These are phyloP conservation scores for Pseudolaguvia tuberculata DNA, from an alignment of 2,113 vertebrate species.

Conservation along the genomic window DNA sequence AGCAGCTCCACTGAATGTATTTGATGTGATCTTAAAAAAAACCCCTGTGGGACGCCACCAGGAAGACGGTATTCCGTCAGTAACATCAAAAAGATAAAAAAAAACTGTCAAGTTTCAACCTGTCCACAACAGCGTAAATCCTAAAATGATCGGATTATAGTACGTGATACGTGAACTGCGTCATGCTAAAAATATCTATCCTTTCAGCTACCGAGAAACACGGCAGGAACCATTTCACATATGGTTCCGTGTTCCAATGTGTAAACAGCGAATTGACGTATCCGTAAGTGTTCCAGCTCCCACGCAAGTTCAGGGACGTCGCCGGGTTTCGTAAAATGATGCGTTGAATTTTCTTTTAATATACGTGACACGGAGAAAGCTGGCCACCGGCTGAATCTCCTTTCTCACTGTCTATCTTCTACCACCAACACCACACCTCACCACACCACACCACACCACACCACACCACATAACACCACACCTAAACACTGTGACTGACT, in stretches of 20 bases:
- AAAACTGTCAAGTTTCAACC: too few relatives aligned
- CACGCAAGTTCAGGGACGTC: neutral
- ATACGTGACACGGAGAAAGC: constrained; percentile 13
- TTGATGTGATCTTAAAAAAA: constrained; percentile 36
- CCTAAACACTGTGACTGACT: constrained; percentile 47
- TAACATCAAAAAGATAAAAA: neutral
- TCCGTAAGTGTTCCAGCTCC: neutral
- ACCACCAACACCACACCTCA: constrained; percentile 32
- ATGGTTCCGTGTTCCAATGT: neutral
- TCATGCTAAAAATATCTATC: neutral
- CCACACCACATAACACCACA: constrained; percentile 31
- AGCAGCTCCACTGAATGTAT: constrained; percentile 23
- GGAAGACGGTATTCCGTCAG: constrained; percentile 7
- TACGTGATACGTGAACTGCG: neutral
- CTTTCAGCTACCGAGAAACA: neutral
- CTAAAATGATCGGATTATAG: neutral
- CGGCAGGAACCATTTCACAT: neutral
- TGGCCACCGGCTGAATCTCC: constrained; percentile 38
- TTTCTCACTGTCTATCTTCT: constrained; percentile 37
- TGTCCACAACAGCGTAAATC: neutral
- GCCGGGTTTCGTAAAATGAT: neutral
- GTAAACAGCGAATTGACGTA: neutral
- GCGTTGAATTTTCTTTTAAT: too few relatives aligned
- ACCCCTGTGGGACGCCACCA: neutral
- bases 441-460: constrained; percentile 38